These are phyloP conservation scores for Terrapene triunguis DNA, from an alignment of 2,113 vertebrate species.

Conservation along the genomic window DNA sequence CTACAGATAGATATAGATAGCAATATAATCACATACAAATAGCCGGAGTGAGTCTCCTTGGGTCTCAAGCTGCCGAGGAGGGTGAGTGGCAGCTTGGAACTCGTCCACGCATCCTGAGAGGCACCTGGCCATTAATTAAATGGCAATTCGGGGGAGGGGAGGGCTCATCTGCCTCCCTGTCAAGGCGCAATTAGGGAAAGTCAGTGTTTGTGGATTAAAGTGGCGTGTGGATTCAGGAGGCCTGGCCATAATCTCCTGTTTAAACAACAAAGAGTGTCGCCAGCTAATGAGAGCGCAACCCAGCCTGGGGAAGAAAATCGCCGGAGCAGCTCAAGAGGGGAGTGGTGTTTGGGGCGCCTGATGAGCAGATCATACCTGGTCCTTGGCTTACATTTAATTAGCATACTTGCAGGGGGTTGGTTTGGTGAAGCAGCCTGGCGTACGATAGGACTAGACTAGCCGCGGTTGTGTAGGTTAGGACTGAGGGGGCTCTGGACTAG, in stretches of 20 bases:
- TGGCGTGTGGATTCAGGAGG: constrained; percentile 51
- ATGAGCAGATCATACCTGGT: neutral
- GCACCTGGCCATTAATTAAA: constrained; percentile 68
- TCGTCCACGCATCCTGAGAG: constrained; percentile 53
- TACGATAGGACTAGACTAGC: neutral
- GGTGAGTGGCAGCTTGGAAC: constrained; percentile 26
- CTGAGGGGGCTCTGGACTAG: neutral
- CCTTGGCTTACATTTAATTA: neutral
- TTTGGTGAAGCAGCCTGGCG: neutral
- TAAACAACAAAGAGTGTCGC: constrained; percentile 23
- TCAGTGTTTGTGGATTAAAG: constrained; percentile 26
- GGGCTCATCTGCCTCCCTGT: neutral
- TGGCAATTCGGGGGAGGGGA: constrained; percentile 23
- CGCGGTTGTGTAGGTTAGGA: neutral
- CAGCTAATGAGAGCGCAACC: constrained; percentile 43
- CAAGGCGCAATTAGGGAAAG: constrained; percentile 54
- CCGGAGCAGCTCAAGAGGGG: neutral
- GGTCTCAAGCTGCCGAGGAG: constrained; percentile 14
- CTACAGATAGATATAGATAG: neutral
- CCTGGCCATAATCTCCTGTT: constrained; percentile 34
- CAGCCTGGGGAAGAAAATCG: neutral
- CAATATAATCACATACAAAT: neutral
- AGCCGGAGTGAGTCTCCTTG: constrained; percentile 5
- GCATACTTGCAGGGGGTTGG: neutral
- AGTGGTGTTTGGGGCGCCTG: fast-evolving